Evolutionary conservation across 35 echinoderm and acorn worm species (phyloP), one percentile per base, ranked within the genome.

Genomic region (Anneissia japonica): DNA sequence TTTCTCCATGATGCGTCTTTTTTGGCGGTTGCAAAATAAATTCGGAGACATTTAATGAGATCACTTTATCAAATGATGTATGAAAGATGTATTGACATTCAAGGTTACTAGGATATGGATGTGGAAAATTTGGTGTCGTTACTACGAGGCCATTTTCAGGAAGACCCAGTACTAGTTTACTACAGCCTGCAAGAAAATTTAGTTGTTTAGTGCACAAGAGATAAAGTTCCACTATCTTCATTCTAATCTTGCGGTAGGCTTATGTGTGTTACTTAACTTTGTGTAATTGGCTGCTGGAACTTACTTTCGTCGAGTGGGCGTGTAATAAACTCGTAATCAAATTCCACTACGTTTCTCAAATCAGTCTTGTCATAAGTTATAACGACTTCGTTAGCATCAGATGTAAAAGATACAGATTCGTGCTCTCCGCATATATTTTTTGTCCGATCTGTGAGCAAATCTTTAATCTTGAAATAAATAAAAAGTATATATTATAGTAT

Each of bases 11-110:
- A 0, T 35, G 28, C 1, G 51, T 64, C 21, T 64, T 64, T 64
- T 26, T 64, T 1, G 51, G 51, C 33, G 86, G 74, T 77, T 81
- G 76, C 14, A 88, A 3, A n/a, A 77, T 35, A 34, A 88, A 88
- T 17, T 88, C 74, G 19, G 21, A 41, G n/a, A 88, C 79, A 19
- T 46, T 36, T 4, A 88, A 3, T 29, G 72, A 33, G 31, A 88
- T 56, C 34, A 81, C 43, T 17, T 79, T n/a, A 34, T 77, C 86
- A 30, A 43, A 31, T 19, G 32, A 39, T 5, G 31, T 77, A 26
- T 46, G 39, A 0, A 88, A 45, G 32, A 77, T n/a, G 72, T 31
- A 80, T 30, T 23, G 33, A 77, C 86, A 88, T 32, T 88, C 36
- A 29, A 43, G 14, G 43, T 64, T 80, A 13, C 40, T 39, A 0